Base-by-base conservation (phyloP, 2,888 invertebrate genomes). In the Scelioninae gen. 1 region DNA sequence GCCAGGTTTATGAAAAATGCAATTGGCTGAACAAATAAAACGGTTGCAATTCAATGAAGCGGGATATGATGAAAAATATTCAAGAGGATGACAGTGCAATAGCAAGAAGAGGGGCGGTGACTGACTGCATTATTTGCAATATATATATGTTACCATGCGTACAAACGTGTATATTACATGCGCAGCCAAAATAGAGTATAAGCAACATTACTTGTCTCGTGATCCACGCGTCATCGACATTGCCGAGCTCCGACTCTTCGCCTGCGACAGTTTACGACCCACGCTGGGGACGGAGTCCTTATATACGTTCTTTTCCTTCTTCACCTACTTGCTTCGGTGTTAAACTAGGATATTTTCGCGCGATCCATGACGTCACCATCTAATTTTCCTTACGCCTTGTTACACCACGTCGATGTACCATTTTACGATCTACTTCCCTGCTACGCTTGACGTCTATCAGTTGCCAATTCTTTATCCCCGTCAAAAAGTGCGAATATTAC, bases 181-280 rank as follows among this genome's bases (percentile, higher is more conserved):
- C 56, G 31, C 53, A 11, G 53, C 16, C 56, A 15, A 47, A 69
- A 45, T 68, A 68, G 43, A 40, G 55, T 51, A 31, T 62, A 53
- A 34, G 58, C 68, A 38, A n/a, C 51, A 47, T 81, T 76, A 58
- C 76, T 88, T 90, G 88, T 87, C 90, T 91, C 91, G 89, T 90
- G 89, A 91, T 91, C 91, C 91, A 91, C 91, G 91, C 90, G 89
- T 91, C 91, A 91, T 92, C 91, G 91, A 89, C 90, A 89, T 91
- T 91, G 91, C 91, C 90, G 91, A 91, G 89, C 89, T 89, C 85
- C 82, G 83, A 78, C 85, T 80, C 74, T 85, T 60, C 84, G 85
- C 83, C 84, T 77, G 81, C 84, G 81, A 47, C 85, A 84, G 86
- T 91, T 90, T 91, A 91, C 87, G 90, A 90, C 87, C 86, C 86